Conservation (phyloP, 2,797 vertebrate species). For the Dendrocincla tyrannina region DNA sequence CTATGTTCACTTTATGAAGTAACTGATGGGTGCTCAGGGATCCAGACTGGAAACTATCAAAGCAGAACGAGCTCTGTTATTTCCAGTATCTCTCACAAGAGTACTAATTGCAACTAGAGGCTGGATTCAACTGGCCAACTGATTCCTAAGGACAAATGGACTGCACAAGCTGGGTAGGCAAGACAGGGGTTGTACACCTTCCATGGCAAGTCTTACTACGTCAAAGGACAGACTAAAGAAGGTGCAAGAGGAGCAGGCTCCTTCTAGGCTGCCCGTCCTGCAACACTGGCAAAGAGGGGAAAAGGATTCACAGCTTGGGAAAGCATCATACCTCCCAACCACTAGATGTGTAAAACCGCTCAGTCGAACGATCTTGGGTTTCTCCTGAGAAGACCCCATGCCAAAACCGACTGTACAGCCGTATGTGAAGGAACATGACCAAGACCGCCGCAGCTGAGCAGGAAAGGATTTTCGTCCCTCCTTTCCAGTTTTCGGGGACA, state of each 20-base stretch:
- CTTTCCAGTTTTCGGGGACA: neutral
- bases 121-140: neutral
- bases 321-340: neutral
- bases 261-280: neutral
- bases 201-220: neutral
- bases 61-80: neutral
- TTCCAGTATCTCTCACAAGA: neutral
- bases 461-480: neutral
- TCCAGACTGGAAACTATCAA: neutral
- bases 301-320: neutral
- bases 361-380: neutral
- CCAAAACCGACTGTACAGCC: neutral
- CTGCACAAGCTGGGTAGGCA: neutral
- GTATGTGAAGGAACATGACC: accelerated
- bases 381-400: neutral
- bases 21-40: neutral
- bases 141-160: neutral
- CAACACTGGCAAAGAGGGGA: accelerated
- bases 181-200: neutral
- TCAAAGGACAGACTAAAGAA: neutral
- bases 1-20: neutral
- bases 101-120: neutral
- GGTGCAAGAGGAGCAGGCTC: neutral
- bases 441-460: neutral
- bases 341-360: accelerated